These are phyloP conservation scores for Bos indicus DNA, from an alignment of 2,113 vertebrate species.

Conservation along the genomic window DNA sequence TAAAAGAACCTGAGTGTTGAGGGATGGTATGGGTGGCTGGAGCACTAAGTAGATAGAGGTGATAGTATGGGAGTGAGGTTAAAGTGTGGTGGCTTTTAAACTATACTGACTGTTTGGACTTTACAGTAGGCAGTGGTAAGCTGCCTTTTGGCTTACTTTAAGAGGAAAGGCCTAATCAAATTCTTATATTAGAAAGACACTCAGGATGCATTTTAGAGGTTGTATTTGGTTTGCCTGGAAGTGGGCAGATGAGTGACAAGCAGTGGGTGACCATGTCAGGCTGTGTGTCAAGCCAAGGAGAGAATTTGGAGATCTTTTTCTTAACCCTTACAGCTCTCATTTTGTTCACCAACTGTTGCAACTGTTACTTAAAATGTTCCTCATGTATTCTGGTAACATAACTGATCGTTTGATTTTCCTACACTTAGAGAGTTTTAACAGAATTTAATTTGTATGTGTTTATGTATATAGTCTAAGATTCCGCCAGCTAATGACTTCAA, in stretches of 20 bases:
- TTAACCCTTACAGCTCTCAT: background rate
- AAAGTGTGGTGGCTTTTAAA: background rate
- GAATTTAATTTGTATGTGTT: slow-evolving; percentile 11
- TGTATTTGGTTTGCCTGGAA: slow-evolving; percentile 25
- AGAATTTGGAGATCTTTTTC: slow-evolving; percentile 14
- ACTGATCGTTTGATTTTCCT: slow-evolving; percentile 20
- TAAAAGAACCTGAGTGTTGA: slow-evolving; percentile 25
- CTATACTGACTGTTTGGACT: background rate
- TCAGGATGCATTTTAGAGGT: slow-evolving; percentile 1
- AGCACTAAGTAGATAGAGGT: background rate
- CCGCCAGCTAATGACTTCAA: slow-evolving; percentile 95
- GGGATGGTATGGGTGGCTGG: background rate
- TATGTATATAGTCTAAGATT: slow-evolving; percentile 84
- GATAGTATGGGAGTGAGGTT: background rate
- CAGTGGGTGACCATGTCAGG: background rate
- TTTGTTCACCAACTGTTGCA: background rate
- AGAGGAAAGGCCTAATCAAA: slow-evolving; percentile 9
- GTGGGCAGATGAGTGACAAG: background rate
- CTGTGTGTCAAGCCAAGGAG: background rate
- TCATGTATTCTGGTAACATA: background rate
- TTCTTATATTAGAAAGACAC: slow-evolving; percentile 28
- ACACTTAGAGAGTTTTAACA: slow-evolving; percentile 34
- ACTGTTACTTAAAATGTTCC: slow-evolving; percentile 14
- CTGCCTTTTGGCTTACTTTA: slow-evolving; percentile 23
- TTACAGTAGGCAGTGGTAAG: background rate